These are phyloP conservation scores for Mohoua ochrocephala DNA, from an alignment of 2,113 vertebrate species.

Conservation along the genomic window DNA sequence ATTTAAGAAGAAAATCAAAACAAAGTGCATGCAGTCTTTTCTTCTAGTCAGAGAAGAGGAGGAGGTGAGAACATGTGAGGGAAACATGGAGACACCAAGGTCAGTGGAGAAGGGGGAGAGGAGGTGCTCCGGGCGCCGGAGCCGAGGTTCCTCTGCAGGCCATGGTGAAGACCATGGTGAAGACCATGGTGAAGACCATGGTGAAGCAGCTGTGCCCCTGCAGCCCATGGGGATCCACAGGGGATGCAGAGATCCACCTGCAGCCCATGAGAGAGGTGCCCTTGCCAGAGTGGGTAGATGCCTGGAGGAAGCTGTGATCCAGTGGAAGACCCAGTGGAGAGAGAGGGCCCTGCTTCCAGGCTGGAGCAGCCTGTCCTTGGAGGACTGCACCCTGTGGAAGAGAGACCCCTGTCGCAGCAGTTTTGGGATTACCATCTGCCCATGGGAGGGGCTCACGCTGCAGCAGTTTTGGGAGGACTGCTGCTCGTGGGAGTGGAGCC, in stretches of 20 bases:
- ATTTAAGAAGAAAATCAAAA: neutral
- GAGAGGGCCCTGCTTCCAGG: neutral
- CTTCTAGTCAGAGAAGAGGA: neutral
- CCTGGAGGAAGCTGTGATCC: no score
- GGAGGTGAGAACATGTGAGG: neutral
- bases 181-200: neutral
- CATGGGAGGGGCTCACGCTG: no score
- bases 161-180: neutral
- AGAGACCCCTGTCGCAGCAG: no score
- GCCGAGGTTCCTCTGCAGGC: neutral
- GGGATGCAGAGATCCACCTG: no score
- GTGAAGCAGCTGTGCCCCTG: neutral
- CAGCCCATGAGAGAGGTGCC: no score
- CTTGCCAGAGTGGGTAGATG: rapidly evolving
- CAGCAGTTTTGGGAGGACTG: neutral
- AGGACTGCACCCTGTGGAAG: no score
- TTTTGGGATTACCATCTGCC: no score
- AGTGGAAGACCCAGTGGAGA: no score
- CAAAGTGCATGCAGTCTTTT: neutral
- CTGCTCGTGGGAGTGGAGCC: neutral
- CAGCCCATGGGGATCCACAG: no score
- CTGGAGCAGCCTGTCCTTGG: no score
- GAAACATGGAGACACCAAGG: neutral
- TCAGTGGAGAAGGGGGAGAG: neutral
- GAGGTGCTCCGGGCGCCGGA: neutral